Conservation (phyloP, 2,113 vertebrate genomes). For the Neomonachus schauinslandi region DNA sequence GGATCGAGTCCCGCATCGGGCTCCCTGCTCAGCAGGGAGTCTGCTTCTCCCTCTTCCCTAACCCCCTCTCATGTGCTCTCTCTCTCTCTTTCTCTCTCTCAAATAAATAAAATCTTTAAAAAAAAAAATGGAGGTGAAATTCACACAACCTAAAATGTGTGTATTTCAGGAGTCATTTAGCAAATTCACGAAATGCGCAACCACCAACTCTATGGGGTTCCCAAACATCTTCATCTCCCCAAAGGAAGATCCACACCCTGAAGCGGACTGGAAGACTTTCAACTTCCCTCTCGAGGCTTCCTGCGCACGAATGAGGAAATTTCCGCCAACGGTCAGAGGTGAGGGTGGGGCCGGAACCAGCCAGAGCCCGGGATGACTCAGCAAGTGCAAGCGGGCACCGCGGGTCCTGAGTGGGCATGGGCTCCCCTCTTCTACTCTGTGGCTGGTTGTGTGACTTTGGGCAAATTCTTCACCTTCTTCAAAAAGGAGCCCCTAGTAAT, state of each 20-base stretch:
- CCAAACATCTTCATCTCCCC: accelerated
- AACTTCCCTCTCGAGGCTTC: background rate
- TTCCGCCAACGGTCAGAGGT: accelerated
- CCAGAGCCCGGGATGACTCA: background rate
- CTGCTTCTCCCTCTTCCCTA: too few relatives aligned
- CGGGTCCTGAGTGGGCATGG: accelerated
- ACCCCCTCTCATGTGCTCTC: too few relatives aligned
- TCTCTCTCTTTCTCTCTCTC: too few relatives aligned
- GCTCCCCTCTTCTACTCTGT: background rate
- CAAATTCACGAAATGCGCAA: accelerated
- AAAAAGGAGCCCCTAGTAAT: background rate
- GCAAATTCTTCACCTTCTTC: background rate
- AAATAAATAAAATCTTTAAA: too few relatives aligned
- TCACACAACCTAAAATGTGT: background rate
- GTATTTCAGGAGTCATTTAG: too few relatives aligned
- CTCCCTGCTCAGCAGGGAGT: too few relatives aligned
- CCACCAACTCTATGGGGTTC: accelerated
- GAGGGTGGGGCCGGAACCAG: accelerated
- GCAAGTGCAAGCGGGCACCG: accelerated
- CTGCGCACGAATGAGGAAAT: background rate
- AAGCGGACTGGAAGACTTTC: background rate
- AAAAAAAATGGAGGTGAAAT: background rate
- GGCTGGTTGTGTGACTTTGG: background rate
- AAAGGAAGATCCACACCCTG: accelerated
- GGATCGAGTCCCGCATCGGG: too few relatives aligned